Percentiles rank a stretch among this genome's conserved stretches.
Evolutionary conservation across 2,797 vertebrate species (phyloP).

Genomic region (Cirrhinus mrigala): DNA sequence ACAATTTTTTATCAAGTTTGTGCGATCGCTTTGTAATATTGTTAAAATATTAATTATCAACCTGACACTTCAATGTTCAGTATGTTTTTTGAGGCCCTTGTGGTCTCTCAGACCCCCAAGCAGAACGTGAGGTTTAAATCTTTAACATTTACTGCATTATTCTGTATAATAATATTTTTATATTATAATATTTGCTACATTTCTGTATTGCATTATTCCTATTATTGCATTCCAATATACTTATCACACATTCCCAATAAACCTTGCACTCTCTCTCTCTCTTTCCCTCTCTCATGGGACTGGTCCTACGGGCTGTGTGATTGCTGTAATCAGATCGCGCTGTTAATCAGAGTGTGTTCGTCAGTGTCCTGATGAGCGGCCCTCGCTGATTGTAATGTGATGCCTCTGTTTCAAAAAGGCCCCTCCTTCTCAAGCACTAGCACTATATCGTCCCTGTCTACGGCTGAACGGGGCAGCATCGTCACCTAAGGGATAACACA

Average conservation of each 20-base stretch:
- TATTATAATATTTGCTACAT: not conserved
- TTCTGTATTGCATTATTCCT: slow-evolving; percentile 3
- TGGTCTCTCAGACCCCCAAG: not conserved
- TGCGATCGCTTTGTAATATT: not conserved
- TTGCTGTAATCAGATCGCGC: slow-evolving; percentile 84
- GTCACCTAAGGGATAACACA: slow-evolving; percentile 43
- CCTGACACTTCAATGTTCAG: not conserved
- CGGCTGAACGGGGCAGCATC: slow-evolving; percentile 66
- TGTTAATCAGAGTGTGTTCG: slow-evolving; percentile 86
- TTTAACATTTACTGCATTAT: slow-evolving; percentile 19
- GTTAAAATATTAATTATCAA: not conserved
- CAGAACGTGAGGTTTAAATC: not conserved
- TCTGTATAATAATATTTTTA: not conserved
- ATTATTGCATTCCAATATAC: slow-evolving; percentile 36
- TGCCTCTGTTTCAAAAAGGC: slow-evolving; percentile 68
- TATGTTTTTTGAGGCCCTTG: not conserved
- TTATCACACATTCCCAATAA: slow-evolving; percentile 16
- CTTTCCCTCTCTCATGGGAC: slow-evolving; percentile 16
- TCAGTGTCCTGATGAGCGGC: slow-evolving; percentile 79
- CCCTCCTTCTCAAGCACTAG: slow-evolving; percentile 44
- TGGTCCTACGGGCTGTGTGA: slow-evolving; percentile 72
- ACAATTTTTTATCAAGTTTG: not conserved
- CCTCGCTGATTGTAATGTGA: slow-evolving; percentile 83
- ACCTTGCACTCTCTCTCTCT: slow-evolving; percentile 3
- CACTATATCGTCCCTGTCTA: slow-evolving; percentile 50